Conservation (phyloP, 2,888 invertebrate species). For the Nebria brevicollis region DNA sequence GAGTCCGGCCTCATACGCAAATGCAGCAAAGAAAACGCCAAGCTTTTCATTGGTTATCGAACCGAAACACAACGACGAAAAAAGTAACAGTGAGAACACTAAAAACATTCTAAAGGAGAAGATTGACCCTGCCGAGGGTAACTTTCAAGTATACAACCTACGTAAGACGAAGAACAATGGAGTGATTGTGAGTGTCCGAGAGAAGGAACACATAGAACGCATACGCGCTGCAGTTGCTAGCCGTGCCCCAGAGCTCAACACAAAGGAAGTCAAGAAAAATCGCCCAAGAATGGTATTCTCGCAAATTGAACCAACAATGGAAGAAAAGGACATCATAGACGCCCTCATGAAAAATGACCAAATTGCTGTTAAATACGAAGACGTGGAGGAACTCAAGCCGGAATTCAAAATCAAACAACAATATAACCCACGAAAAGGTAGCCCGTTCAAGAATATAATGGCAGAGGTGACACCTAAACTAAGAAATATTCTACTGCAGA, state of each 20-base stretch:
- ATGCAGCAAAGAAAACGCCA: too few relatives aligned
- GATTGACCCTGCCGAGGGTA: neutral
- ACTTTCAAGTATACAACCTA: neutral
- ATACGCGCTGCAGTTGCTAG: neutral
- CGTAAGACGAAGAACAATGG: neutral
- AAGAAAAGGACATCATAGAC: neutral
- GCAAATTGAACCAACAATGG: neutral
- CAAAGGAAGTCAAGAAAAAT: neutral
- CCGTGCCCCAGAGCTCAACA: neutral
- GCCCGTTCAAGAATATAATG: neutral
- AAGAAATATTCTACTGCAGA: neutral
- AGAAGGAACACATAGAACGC: neutral
- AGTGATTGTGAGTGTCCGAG: neutral
- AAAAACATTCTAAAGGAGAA: neutral
- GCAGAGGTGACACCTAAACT: neutral
- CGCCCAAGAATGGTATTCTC: neutral
- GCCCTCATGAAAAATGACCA: neutral
- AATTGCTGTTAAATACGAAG: neutral
- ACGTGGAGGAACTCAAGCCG: neutral
- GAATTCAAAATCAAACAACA: neutral
- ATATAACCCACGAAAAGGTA: neutral
- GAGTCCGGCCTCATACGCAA: too few relatives aligned
- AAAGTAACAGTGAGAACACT: neutral
- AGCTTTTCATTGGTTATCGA: too few relatives aligned
- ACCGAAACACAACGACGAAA: neutral